These are phyloP conservation scores for Malurus elegans DNA, from an alignment of 2,113 vertebrate species.

Conservation along the genomic window DNA sequence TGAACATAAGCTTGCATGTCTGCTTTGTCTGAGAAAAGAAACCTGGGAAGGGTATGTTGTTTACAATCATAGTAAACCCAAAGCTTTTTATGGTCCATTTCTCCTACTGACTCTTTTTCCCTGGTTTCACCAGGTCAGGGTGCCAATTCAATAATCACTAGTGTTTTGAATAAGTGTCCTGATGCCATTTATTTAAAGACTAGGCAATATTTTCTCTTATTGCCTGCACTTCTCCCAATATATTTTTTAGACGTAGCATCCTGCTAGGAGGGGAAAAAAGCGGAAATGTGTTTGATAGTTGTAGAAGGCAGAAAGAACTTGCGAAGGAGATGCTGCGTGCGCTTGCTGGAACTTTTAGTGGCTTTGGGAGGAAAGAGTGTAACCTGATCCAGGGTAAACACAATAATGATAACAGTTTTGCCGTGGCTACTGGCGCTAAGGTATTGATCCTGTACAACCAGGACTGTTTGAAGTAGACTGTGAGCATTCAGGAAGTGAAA, in stretches of 20 bases:
- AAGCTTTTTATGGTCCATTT: background rate
- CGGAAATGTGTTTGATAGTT: background rate
- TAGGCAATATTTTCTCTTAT: background rate
- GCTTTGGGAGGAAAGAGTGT: constrained; percentile 48
- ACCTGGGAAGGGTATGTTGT: background rate
- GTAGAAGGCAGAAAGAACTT: background rate
- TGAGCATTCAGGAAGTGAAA: constrained; percentile 45
- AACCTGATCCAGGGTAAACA: constrained; percentile 64
- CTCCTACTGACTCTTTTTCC: background rate
- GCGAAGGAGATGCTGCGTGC: background rate
- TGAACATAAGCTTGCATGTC: background rate
- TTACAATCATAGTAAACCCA: background rate
- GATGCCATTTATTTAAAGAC: constrained; percentile 7
- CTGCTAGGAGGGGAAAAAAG: constrained; percentile 16
- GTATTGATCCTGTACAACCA: constrained; percentile 71
- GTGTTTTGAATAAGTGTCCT: background rate
- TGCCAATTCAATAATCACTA: background rate
- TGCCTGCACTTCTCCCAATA: constrained; percentile 5
- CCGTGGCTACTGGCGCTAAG: constrained; percentile 48
- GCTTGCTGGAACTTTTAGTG: constrained; percentile 36
- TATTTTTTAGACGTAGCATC: background rate
- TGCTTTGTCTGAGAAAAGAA: background rate
- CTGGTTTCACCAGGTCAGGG: background rate
- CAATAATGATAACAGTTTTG: constrained; percentile 65
- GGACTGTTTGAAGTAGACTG: constrained; percentile 70